phyloP scores from a whole-genome alignment of 2,888 invertebrate genomes.

The Drosophila barbarae region DNA sequence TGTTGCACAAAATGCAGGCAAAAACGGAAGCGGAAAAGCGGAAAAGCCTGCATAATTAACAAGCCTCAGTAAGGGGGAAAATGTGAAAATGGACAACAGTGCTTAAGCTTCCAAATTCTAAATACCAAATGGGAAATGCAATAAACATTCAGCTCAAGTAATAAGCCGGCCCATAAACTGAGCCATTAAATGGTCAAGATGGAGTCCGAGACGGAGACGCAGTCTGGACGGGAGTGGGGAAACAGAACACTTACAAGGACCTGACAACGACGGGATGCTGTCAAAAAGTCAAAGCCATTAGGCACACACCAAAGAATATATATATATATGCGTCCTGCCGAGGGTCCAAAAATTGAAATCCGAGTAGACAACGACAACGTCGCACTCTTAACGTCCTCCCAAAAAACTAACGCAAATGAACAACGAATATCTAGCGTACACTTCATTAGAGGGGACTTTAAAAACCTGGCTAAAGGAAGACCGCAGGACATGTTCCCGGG shows the following conservation, averaged over 20 bases:
- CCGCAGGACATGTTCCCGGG: constrained; percentile 34
- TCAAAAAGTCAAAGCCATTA: constrained; percentile 77
- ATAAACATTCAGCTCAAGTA: constrained; percentile 47
- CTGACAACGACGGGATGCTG: constrained; percentile 50
- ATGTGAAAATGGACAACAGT: constrained; percentile 39
- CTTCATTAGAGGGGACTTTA: constrained; percentile 43
- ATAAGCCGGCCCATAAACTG: constrained; percentile 60
- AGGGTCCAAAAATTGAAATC: constrained; percentile 50
- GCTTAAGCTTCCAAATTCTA: constrained; percentile 11
- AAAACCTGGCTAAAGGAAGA: constrained; percentile 6
- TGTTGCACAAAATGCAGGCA: constrained; percentile 7
- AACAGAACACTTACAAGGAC: constrained; percentile 32
- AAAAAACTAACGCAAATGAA: constrained; percentile 37
- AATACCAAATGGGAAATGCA: constrained; percentile 25
- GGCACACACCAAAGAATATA: constrained; percentile 44
- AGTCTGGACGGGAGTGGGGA: constrained; percentile 31
- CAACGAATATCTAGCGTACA: constrained; percentile 32
- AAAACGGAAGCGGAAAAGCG: constrained; percentile 2
- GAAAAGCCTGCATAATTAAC: constrained; percentile 32
- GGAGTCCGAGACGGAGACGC: constrained; percentile 39
- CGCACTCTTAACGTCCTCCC: constrained; percentile 4
- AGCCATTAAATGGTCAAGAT: constrained; percentile 57
- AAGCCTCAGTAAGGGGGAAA: constrained; percentile 7
- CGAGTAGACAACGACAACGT: constrained; percentile 1
- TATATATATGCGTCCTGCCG: constrained; percentile 16